Conservation (phyloP, 2,113 vertebrate genomes). For the Pelusios castaneus region DNA sequence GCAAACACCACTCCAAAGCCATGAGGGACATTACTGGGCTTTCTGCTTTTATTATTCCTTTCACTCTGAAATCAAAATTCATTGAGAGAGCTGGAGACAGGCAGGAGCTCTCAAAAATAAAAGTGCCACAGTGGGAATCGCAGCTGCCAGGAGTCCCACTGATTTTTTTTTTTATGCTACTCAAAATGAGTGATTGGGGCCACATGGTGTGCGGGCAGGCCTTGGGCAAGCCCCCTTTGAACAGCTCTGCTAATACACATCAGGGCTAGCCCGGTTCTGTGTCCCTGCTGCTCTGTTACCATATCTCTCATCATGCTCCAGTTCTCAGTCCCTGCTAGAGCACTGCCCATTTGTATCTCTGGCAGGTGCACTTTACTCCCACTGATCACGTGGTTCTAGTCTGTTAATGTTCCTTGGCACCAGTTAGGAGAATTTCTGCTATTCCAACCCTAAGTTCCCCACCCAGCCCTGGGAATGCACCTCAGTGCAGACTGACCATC, state of each 20-base stretch:
- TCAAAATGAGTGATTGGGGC: not conserved
- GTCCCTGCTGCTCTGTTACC: rapidly evolving
- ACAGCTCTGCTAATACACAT: not conserved
- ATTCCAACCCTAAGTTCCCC: not conserved
- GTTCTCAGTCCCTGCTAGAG: not conserved
- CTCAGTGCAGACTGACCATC: not conserved
- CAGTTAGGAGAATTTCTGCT: not conserved
- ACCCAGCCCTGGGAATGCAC: not conserved
- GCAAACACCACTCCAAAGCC: constrained; percentile 20
- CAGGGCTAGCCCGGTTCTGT: not conserved
- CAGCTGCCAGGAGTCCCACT: not conserved
- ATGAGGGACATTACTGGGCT: constrained; percentile 41
- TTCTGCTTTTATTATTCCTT: constrained; percentile 47
- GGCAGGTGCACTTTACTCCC: not conserved
- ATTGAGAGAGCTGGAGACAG: not conserved
- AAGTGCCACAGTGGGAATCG: constrained; percentile 46
- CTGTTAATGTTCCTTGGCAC: not conserved
- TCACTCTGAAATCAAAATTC: constrained; percentile 57
- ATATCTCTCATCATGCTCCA: not conserved
- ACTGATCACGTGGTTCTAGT: not conserved
- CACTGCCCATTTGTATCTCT: not conserved
- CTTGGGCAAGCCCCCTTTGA: not conserved
- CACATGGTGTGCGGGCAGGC: not conserved
- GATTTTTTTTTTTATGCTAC: constrained; percentile 36
- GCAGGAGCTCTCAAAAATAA: constrained; percentile 51